Conservation (phyloP, 1,140 invertebrate genomes). For the Odontomachus brunneus region DNA sequence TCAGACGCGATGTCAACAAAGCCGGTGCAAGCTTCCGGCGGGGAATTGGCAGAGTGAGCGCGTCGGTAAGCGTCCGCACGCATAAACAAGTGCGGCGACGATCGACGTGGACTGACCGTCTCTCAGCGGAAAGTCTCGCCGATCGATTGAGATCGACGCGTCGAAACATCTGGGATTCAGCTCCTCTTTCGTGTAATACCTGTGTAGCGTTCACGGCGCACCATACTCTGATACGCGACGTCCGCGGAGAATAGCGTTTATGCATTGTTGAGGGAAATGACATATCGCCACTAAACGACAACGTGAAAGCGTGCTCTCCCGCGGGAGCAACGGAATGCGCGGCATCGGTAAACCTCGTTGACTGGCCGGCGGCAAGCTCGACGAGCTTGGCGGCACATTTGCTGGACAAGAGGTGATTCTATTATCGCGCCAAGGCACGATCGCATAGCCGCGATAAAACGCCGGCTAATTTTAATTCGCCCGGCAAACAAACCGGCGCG, state of each 20-base stretch:
- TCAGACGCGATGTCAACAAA: conserved; percentile 62
- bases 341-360: not conserved
- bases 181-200: too few relatives aligned
- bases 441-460: conserved; percentile 69
- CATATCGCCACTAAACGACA: not conserved
- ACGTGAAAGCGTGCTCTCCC: not conserved
- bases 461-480: conserved; percentile 75
- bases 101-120: too few relatives aligned
- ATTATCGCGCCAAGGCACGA: conserved; percentile 65
- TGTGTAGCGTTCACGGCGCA: too few relatives aligned
- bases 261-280: not conserved
- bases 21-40: conserved; percentile 4
- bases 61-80: too few relatives aligned
- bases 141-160: not conserved
- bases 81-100: not conserved
- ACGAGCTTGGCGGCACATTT: not conserved
- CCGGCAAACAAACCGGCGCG: conserved; percentile 67
- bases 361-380: not conserved
- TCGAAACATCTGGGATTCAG: not conserved
- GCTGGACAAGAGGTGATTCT: conserved; percentile 26
- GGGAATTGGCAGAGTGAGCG: not conserved
- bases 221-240: too few relatives aligned
- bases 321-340: not conserved
- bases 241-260: not conserved
- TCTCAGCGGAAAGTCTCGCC: too few relatives aligned